Evolutionary conservation across 2,113 vertebrate species (phyloP), one percentile per base, ranked within the genome.

Genomic region (Anguilla rostrata): DNA sequence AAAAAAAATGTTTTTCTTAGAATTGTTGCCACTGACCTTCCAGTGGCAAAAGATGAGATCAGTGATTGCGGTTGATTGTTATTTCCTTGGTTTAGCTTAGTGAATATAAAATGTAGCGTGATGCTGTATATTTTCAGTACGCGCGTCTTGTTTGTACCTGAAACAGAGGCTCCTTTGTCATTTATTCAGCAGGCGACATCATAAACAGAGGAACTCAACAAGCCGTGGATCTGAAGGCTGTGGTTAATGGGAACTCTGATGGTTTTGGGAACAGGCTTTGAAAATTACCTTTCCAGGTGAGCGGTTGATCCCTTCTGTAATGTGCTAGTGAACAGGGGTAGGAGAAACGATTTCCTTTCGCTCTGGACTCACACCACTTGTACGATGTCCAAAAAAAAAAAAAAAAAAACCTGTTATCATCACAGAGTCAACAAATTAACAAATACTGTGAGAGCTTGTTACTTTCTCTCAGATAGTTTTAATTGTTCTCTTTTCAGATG

Each of bases 241-340:
- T 39, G 26, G 80, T 14, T 86, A 78, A 88, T 84, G 60, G 57
- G 78, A 84, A 78, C 81, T 40, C 18, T 15, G 60, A 53, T 57
- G 43, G 84, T 75, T 81, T 82, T 41, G 83, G 83, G 85, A 78
- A 78, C 83, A 49, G 78, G 0, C 29, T n/a, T 26, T 53, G 15
- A 75, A 41, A 84, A 84, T 88, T 84, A 86, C 85, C 80, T 84
- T 86, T 84, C 82, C 85, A 88, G 87, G 75, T 86, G 83, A 88
- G 39, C 39, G 66, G 16, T 63, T 82, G 83, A 83, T 63, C 66
- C 40, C 43, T 18, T 29, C 78, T 84, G 41, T 63, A 87, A 85
- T 85, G 80, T 78, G 83, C 80, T 85, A 82, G 80, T 78, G 84
- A 85, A 60, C 83, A 4, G 5, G 66, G 46, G 16, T 39, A 43